Evolutionary conservation across 2,888 invertebrate genomes (phyloP).

Genomic region (Lysandra bellargus): DNA sequence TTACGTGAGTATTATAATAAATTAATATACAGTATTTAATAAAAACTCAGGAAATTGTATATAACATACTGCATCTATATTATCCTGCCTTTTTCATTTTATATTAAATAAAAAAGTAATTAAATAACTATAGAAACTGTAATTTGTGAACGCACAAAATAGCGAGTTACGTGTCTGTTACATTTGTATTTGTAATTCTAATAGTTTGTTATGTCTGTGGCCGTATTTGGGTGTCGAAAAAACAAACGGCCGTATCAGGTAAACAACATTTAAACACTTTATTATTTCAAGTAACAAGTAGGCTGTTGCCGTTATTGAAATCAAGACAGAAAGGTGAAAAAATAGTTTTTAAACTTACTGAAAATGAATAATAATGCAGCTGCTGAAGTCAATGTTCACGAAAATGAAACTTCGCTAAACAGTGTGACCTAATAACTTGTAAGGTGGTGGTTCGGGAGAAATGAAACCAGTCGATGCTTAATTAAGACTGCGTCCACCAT

Average conservation of each 20-base stretch:
- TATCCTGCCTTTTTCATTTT: not conserved
- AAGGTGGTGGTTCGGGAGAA: too few species aligned
- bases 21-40: not conserved
- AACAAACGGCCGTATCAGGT: not conserved
- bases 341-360: too few species aligned
- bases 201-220: not conserved
- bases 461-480: too few species aligned
- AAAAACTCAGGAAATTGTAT: not conserved
- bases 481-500: too few species aligned
- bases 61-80: not conserved
- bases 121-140: not conserved
- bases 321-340: too few species aligned
- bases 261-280: too few species aligned
- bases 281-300: too few species aligned
- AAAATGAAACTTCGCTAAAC: too few species aligned
- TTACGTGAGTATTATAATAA: not conserved
- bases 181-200: conserved; percentile 23
- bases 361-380: too few species aligned
- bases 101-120: conserved; percentile 9
- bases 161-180: conserved; percentile 2
- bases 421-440: too few species aligned
- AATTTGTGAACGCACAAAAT: not conserved
- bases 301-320: too few species aligned
- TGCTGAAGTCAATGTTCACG: too few species aligned
- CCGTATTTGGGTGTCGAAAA: not conserved